Base-by-base conservation (phyloP, 1,140 invertebrate species). In the Lucilia sericata region DNA sequence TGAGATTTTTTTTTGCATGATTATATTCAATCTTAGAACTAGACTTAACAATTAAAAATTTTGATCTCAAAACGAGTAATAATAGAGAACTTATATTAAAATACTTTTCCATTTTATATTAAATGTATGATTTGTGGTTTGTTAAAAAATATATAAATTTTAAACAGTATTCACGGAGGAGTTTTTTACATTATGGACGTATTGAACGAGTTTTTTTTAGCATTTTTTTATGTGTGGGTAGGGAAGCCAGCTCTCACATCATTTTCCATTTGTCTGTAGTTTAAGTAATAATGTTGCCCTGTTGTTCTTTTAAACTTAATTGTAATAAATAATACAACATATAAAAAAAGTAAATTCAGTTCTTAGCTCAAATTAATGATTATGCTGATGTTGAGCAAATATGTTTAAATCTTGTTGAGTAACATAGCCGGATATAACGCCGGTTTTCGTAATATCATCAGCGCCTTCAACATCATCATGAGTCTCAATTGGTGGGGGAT, bases 371-470 rank as follows among this genome's bases (percentile, higher is more conserved):
- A 70, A 8, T 78, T 49, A 80, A 49, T 84, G 36, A 30, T 84
- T 51, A 47, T 84, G 82, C 70, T 83, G 82, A 30, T 83, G 83
- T 19, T 84, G 83, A 8, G 75, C 83, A 74, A 84, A 84, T 82
- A 81, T 25, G 74, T 84, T 84, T 36, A 84, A 74, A 74, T 84
- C 83, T 5, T 81, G 55, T 47, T 84, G 83, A 9, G 83, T 84
- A 30, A 84, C 83, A 82, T 84, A 84, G 0, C 83, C 83, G 3
- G 76, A 80, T 51, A 84, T 82, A 30, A 81, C 34, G 5, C 78
- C 42, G 7, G 65, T 7, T n/a, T 70, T 70, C 12, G 21, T 7
- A 70, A 70, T 19, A 70, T 25, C 65, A 9, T n/a, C 19, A 12
- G 5, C 65, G 10, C n/a, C n/a, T 19, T 25, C 12, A 21, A 25